Conservation (phyloP, 2,797 vertebrate genomes). For the Sebastes steindachneri region DNA sequence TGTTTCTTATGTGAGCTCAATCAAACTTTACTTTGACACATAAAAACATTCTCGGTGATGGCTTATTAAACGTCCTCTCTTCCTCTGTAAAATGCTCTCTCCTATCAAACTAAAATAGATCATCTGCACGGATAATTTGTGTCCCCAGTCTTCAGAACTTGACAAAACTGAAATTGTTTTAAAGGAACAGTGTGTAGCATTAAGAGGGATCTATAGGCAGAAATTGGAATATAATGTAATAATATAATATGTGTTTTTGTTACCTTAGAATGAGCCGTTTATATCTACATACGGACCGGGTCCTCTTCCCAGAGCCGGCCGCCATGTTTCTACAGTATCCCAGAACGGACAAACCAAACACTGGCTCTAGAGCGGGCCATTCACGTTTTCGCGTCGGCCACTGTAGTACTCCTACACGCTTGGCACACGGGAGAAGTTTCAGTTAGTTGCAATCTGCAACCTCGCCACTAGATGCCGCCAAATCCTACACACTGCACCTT, state of each 20-base stretch:
- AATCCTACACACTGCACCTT: too few species aligned
- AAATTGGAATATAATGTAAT: too few species aligned
- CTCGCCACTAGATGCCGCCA: too few species aligned
- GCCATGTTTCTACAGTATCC: not conserved
- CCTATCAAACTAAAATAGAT: not conserved
- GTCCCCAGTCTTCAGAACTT: not conserved
- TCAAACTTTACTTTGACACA: not conserved
- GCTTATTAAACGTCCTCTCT: not conserved
- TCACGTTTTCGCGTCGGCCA: too few species aligned
- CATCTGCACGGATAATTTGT: not conserved
- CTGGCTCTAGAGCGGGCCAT: too few species aligned
- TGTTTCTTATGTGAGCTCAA: slow-evolving; percentile 6
- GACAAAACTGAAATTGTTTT: not conserved
- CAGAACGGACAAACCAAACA: too few species aligned
- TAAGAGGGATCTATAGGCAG: too few species aligned
- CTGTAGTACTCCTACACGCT: too few species aligned
- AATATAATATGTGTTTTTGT: not conserved
- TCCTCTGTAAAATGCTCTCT: not conserved
- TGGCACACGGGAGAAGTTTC: too few species aligned
- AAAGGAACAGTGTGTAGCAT: not conserved
- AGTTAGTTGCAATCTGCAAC: too few species aligned
- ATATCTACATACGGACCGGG: not conserved
- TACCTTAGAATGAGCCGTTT: not conserved
- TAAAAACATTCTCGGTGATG: not conserved
- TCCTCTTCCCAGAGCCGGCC: not conserved